phyloP scores from a whole-genome alignment of 2,797 vertebrate species.

The Danio jaintianensis region DNA sequence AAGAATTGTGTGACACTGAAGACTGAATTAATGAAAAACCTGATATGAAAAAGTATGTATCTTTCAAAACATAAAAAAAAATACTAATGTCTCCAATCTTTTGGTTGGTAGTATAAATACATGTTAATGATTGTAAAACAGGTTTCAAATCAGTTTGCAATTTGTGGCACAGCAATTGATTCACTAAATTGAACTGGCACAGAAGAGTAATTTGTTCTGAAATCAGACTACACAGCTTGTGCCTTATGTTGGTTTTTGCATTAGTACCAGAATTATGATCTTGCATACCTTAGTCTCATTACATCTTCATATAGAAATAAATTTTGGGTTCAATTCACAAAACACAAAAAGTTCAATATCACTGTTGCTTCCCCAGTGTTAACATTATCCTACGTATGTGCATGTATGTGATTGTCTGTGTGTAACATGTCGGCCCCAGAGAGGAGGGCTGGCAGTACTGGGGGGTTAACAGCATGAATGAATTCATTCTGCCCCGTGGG shows the following conservation, averaged over 20 bases:
- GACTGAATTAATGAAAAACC: too few species aligned
- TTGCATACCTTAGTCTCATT: background rate
- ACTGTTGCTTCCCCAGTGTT: background rate
- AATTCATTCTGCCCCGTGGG: conserved; percentile 62
- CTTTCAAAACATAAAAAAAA: too few species aligned
- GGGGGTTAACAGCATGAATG: conserved; percentile 61
- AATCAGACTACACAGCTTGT: background rate
- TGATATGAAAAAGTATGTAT: too few species aligned
- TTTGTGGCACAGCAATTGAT: background rate
- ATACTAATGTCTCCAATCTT: too few species aligned
- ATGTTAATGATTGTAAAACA: too few species aligned
- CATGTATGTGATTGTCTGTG: conserved; percentile 24
- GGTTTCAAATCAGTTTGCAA: too few species aligned
- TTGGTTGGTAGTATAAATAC: too few species aligned
- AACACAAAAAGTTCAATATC: background rate
- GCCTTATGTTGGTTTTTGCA: background rate
- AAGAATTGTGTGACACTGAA: too few species aligned
- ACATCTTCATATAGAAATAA: background rate
- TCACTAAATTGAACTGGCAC: background rate
- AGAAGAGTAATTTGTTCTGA: background rate
- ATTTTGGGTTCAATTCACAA: background rate
- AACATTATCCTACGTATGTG: conserved; percentile 53
- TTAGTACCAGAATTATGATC: background rate
- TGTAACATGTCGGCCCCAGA: conserved; percentile 38
- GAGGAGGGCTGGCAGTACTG: conserved; percentile 27